phyloP scores from a whole-genome alignment of 2,113 vertebrate genomes.

The Oreotrochilus melanogaster region DNA sequence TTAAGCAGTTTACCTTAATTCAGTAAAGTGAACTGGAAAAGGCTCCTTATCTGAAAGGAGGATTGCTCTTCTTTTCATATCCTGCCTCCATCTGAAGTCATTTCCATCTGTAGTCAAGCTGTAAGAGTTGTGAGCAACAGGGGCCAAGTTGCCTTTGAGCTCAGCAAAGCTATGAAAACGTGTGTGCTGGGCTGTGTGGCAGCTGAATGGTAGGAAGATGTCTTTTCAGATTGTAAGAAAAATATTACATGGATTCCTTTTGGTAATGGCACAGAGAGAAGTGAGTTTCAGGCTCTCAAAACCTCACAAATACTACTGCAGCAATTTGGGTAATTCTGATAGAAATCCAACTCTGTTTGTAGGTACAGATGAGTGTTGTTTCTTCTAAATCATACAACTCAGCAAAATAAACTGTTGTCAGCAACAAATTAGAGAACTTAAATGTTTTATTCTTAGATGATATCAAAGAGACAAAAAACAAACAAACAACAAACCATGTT shows the following conservation, averaged over 20 bases:
- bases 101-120: background rate
- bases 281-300: background rate
- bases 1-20: background rate
- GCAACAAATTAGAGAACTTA: background rate
- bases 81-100: background rate
- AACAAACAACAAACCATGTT: background rate
- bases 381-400: background rate
- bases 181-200: background rate
- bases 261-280: background rate
- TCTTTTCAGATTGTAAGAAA: background rate
- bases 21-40: background rate
- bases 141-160: background rate
- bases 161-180: background rate
- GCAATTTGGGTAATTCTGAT: background rate
- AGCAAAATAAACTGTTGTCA: background rate
- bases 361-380: background rate
- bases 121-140: background rate
- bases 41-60: background rate
- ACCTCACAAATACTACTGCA: background rate
- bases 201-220: background rate
- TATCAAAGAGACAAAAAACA: background rate
- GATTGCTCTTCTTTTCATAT: background rate
- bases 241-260: background rate
- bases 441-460: background rate
- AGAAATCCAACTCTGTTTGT: background rate